Evolutionary conservation across 2,888 invertebrate genomes (phyloP).

Genomic region (Sphaerophoria rueppellii): DNA sequence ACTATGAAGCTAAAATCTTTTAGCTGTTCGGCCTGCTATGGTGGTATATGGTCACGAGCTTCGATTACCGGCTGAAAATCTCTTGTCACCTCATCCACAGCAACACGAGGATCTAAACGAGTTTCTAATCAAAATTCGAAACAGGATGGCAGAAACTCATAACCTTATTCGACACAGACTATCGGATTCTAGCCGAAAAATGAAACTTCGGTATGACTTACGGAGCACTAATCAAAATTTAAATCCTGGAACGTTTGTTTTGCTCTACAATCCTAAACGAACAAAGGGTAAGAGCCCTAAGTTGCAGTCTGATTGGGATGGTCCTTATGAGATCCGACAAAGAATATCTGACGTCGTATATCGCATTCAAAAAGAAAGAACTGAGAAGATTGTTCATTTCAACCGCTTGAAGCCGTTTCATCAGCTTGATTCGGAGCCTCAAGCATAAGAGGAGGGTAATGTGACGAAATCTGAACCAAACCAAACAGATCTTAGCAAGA

Average conservation of each 20-base stretch:
- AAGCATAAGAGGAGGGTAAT: no score
- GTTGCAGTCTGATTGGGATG: slow-evolving; percentile 22
- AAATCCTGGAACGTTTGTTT: slow-evolving; percentile 2
- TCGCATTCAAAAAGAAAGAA: no score
- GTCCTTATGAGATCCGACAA: slow-evolving; percentile 5
- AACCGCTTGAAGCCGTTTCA: no score
- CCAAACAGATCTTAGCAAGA: no score
- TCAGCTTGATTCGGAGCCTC: no score
- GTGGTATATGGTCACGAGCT: slow-evolving; percentile 69
- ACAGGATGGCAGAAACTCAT: background rate
- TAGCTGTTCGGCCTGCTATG: no score
- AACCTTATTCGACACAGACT: slow-evolving; percentile 7
- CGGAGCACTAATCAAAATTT: background rate
- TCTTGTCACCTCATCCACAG: slow-evolving; percentile 72
- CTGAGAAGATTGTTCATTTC: background rate
- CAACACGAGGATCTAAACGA: background rate
- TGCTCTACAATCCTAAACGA: slow-evolving; percentile 15
- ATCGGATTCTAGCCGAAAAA: background rate
- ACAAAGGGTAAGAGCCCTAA: slow-evolving; percentile 9
- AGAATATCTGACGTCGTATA: background rate
- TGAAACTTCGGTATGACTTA: slow-evolving; percentile 21
- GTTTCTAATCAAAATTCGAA: slow-evolving; percentile 19
- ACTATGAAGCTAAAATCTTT: no score
- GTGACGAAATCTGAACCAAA: no score
- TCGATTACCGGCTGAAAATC: slow-evolving; percentile 68